These are phyloP conservation scores for Aleadryas rufinucha DNA, from an alignment of 2,113 vertebrate species.

Conservation along the genomic window DNA sequence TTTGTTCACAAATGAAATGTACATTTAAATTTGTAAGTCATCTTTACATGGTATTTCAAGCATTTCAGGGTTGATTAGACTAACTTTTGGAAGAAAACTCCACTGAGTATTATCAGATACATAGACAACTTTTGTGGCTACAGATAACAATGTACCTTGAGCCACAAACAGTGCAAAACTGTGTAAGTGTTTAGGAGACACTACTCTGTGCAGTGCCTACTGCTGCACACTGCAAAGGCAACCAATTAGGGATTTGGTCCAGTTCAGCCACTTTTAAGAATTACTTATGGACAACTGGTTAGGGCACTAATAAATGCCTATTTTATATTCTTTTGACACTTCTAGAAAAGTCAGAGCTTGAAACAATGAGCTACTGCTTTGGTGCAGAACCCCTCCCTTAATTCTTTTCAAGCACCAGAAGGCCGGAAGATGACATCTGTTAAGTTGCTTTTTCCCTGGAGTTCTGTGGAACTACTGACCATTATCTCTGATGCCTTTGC, in stretches of 20 bases:
- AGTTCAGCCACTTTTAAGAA: not conserved
- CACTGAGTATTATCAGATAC: not conserved
- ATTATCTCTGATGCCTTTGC: not conserved
- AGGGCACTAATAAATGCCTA: not conserved
- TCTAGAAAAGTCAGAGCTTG: not conserved
- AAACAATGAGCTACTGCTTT: not conserved
- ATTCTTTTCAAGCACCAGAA: not conserved
- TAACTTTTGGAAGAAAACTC: not conserved
- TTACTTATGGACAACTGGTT: not conserved
- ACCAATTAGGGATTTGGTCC: not conserved
- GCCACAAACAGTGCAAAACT: not conserved
- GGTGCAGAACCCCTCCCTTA: not conserved
- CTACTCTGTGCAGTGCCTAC: not conserved
- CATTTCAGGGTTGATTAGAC: not conserved
- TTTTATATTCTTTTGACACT: not conserved
- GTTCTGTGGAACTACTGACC: not conserved
- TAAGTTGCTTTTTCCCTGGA: not conserved
- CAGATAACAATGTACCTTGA: not conserved
- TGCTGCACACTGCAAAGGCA: not conserved
- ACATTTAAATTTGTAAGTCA: not conserved
- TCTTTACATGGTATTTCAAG: not conserved
- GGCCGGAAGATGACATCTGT: not conserved
- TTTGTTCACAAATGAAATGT: not conserved
- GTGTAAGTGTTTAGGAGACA: not conserved
- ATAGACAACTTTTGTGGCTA: not conserved